phyloP scores from a whole-genome alignment of 2,113 vertebrate genomes.

The Platysternon megacephalum region DNA sequence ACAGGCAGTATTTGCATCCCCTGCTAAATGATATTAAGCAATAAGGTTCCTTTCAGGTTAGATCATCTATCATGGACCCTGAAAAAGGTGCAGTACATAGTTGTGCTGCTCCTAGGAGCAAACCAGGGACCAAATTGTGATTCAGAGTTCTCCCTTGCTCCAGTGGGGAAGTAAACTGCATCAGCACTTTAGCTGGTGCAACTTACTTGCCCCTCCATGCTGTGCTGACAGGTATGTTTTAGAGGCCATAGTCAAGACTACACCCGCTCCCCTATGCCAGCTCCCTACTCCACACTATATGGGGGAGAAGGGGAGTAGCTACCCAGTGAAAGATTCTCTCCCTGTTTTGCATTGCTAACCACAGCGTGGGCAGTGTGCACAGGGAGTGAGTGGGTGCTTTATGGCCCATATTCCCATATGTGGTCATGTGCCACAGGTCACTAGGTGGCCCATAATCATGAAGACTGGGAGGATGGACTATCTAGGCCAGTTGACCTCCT shows the following conservation, averaged over 20 bases:
- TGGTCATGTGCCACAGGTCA: not conserved
- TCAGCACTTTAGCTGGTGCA: accelerated
- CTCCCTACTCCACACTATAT: not conserved
- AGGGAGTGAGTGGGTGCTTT: not conserved
- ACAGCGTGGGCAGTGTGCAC: not conserved
- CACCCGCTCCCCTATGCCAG: too few relatives aligned
- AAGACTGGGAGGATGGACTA: not conserved
- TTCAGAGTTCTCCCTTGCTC: not conserved
- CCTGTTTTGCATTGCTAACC: not conserved
- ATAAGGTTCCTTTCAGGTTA: accelerated
- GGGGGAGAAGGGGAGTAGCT: not conserved
- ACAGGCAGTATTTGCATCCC: not conserved
- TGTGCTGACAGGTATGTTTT: accelerated
- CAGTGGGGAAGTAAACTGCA: not conserved
- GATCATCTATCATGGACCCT: not conserved
- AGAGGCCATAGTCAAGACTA: not conserved
- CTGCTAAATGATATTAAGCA: not conserved
- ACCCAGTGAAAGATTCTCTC: not conserved
- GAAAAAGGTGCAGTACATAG: accelerated
- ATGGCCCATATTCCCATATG: not conserved
- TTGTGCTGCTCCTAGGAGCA: not conserved
- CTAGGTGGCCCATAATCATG: not conserved
- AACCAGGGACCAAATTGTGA: not conserved
- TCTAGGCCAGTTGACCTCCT: not conserved
- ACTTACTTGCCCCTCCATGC: accelerated